These are phyloP conservation scores for Apis florea DNA, from an alignment of 1,140 invertebrate species.

Conservation along the genomic window DNA sequence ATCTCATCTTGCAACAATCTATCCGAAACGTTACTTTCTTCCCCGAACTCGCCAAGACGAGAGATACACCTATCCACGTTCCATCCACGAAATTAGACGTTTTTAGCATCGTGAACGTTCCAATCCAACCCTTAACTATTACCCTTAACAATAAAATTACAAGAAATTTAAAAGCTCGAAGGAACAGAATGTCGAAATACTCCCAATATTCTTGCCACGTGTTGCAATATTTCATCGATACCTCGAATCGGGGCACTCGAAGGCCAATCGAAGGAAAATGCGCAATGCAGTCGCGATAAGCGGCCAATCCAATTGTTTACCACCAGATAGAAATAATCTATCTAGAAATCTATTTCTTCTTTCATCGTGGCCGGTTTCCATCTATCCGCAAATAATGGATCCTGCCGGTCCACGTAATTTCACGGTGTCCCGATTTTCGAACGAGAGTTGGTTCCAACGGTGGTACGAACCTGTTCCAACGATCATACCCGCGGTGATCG, in stretches of 20 bases:
- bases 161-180: no score
- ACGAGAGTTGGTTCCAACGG: background rate
- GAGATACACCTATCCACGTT: background rate
- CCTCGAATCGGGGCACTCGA: background rate
- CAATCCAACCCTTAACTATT: no score
- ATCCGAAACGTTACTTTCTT: background rate
- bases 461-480: background rate
- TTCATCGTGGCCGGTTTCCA: no score
- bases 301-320: background rate
- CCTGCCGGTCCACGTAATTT: background rate
- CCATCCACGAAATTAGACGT: background rate
- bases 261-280: constrained; percentile 1
- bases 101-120: background rate
- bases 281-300: background rate
- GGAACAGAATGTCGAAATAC: no score
- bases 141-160: no score
- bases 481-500: constrained; percentile 8
- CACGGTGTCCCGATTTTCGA: background rate
- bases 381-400: constrained; percentile 16
- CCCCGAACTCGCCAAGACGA: background rate
- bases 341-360: constrained; percentile 6
- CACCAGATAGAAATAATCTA: background rate
- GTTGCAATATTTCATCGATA: background rate
- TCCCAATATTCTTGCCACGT: no score
- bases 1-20: background rate